Percentiles rank a stretch among this genome's conserved stretches.
Conservation (phyloP, 2,113 vertebrate genomes). For the Albula glossodonta region DNA sequence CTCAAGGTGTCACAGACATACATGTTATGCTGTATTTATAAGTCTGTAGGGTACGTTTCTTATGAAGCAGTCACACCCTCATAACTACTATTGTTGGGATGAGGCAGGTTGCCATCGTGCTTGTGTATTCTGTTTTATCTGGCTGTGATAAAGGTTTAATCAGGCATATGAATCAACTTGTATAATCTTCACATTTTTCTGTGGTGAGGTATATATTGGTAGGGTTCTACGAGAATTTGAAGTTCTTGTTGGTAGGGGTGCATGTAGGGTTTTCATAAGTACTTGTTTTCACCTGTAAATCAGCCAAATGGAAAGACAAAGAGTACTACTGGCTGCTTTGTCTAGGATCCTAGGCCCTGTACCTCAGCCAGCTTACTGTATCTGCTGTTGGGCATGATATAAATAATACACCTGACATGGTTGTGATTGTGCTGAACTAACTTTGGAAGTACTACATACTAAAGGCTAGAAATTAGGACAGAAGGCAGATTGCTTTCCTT, state of each 20-base stretch:
- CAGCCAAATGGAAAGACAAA: too few relatives aligned
- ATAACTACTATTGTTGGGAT: neutral
- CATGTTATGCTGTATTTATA: neutral
- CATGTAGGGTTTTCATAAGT: neutral
- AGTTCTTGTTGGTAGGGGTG: neutral
- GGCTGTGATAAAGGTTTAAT: neutral
- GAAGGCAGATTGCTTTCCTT: slow-evolving; percentile 29
- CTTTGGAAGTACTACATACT: slow-evolving; percentile 13
- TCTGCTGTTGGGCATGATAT: too few relatives aligned
- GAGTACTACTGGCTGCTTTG: too few relatives aligned
- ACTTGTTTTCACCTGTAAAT: too few relatives aligned
- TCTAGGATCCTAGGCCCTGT: too few relatives aligned
- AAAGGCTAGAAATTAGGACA: slow-evolving; percentile 38
- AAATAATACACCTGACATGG: too few relatives aligned
- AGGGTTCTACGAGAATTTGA: neutral
- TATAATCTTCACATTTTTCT: neutral
- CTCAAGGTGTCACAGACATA: neutral
- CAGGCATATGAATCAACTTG: neutral
- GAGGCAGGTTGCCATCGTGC: neutral
- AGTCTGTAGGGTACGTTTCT: neutral
- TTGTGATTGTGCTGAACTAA: too few relatives aligned
- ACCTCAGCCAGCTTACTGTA: too few relatives aligned
- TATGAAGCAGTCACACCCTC: neutral
- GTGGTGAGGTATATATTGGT: neutral
- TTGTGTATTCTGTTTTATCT: neutral